phyloP scores from a whole-genome alignment of 1,140 invertebrate genomes.

The Berghia stephanieae region DNA sequence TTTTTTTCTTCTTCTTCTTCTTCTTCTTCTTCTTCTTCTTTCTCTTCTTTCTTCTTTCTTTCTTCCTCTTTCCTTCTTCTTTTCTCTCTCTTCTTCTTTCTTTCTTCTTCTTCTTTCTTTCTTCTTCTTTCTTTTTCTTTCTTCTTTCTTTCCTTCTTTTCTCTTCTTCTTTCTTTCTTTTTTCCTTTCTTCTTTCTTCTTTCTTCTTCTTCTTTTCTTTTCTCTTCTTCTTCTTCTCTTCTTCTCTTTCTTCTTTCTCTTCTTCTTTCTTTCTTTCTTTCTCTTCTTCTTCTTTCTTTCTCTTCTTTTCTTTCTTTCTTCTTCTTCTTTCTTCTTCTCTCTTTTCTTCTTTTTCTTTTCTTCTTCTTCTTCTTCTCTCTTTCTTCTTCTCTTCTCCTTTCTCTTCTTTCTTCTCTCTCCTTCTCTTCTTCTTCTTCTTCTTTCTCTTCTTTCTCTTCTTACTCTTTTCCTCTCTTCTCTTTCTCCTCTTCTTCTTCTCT shows the following conservation, averaged over 20 bases:
- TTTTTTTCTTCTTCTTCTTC: neutral
- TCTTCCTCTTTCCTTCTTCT: neutral
- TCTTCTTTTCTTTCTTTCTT: neutral
- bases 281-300: neutral
- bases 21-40: slow-evolving; percentile 2
- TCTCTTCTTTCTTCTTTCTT: slow-evolving; percentile 16
- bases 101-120: slow-evolving; percentile 8
- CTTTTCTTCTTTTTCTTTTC: neutral
- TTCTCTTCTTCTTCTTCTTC: no score
- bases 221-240: neutral
- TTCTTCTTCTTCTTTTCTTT: neutral
- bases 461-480: no score
- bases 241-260: neutral
- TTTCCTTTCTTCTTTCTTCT: neutral
- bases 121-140: slow-evolving; percentile 1
- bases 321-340: no score
- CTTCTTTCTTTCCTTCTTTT: neutral
- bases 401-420: no score
- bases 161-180: neutral
- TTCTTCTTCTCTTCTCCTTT: no score
- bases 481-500: no score
- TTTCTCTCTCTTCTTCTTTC: neutral
- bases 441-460: no score
- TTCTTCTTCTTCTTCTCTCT: neutral
- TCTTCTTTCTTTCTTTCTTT: neutral